These are phyloP conservation scores for Aphrophora alni DNA, from an alignment of 2,888 invertebrate genomes.

Conservation along the genomic window DNA sequence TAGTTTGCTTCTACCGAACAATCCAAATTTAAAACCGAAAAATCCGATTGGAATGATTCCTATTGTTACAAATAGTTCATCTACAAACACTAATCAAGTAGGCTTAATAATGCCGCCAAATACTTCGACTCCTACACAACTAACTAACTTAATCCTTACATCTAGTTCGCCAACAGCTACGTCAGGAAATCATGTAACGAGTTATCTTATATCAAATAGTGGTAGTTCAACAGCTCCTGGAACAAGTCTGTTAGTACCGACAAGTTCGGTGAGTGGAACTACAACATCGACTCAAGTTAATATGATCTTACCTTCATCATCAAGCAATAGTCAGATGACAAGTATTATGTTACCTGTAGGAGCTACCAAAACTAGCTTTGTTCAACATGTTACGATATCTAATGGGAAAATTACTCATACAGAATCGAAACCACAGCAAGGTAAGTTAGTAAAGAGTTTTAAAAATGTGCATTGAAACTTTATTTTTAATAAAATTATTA, in stretches of 20 bases:
- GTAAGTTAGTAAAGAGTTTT: background rate
- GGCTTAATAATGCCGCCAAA: constrained; percentile 35
- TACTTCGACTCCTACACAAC: background rate
- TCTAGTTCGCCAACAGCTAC: constrained; percentile 14
- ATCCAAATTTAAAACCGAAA: background rate
- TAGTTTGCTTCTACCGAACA: constrained; percentile 24
- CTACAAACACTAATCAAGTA: background rate
- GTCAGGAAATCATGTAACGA: background rate
- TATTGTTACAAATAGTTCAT: background rate
- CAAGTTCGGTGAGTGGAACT: background rate
- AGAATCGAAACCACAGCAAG: background rate
- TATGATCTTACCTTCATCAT: background rate
- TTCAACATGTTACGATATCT: constrained; percentile 25
- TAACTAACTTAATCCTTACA: constrained; percentile 32
- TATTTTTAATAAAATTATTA: too few species aligned
- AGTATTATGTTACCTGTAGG: constrained; percentile 20
- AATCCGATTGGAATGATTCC: background rate
- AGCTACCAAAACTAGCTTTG: constrained; percentile 6
- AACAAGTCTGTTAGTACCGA: background rate
- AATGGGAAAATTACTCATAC: constrained; percentile 19
- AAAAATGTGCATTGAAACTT: too few species aligned
- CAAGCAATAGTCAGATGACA: background rate
- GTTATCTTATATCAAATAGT: background rate
- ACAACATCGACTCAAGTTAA: background rate
- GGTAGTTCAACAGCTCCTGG: background rate